Base-by-base conservation (phyloP, 2,113 vertebrate genomes). In the Actinemys pallida region DNA sequence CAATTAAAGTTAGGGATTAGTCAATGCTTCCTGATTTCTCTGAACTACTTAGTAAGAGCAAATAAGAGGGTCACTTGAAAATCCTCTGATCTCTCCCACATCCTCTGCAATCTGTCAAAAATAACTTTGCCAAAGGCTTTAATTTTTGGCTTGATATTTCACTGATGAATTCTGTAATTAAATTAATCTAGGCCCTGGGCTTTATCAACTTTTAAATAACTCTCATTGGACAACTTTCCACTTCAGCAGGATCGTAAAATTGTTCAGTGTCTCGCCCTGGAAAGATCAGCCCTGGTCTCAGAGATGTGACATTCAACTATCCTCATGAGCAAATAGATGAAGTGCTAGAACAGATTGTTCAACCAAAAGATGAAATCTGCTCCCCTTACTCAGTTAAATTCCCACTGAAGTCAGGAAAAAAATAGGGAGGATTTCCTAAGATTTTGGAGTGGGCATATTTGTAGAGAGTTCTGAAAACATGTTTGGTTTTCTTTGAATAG, bases 61-160 rank as follows among this genome's bases (percentile, higher is more conserved):
- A 80, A 80, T n/a, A 85, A 85, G 12, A 39, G 35, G 56, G 89
- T 79, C 83, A 85, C 62, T 90, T 59, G 72, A 45, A 78, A 65
- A 45, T 65, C 72, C 52, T 85, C 75, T 53, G 10, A 49, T 78
- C 75, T 85, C 62, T 78, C 89, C 50, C 50, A 80, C 2, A 10
- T 65, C 89, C 56, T 90, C 49, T 80, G 75, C 56, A 85, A 80
- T 90, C 69, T 29, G 59, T 85, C 75, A 80, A 90, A 85, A 90
- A 84, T 65, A 90, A 85, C 56, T 85, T 78, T 53, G 83, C 75
- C 83, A 54, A 85, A 75, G 35, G 69, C 69, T 90, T 20, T 69
- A 29, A 53, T 82, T 42, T 84, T 78, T 78, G 65, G 10, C 83
- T 65, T 69, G 83, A 84, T 90, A 85, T 85, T 90, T 90, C 42